Percentiles rank a stretch among this genome's conserved stretches.
Conservation (phyloP, 2,888 invertebrate species). For the Drosophila niveifrons region DNA sequence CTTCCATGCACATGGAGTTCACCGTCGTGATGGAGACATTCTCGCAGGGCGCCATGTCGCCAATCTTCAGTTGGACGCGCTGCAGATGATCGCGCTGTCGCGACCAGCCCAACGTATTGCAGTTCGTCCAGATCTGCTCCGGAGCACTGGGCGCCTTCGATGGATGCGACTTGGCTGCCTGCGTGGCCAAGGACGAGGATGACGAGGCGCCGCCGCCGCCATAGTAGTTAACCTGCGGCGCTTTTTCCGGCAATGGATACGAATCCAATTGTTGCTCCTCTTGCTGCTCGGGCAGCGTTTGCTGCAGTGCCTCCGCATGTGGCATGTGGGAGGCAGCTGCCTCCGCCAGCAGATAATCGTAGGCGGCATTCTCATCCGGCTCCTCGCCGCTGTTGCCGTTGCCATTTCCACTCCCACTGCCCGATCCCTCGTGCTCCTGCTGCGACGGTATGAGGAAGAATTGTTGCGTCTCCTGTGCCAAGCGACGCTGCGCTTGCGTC, state of each 20-base stretch:
- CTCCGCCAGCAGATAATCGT: constrained; percentile 68
- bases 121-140: constrained; percentile 86
- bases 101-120: constrained; percentile 95
- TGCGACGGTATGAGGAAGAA: constrained; percentile 83
- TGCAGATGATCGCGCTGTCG: constrained; percentile 93
- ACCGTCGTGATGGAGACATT: constrained; percentile 94
- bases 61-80: constrained; percentile 91
- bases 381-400: constrained; percentile 28
- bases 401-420: constrained; percentile 11
- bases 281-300: constrained; percentile 26
- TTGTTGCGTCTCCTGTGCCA: constrained; percentile 83
- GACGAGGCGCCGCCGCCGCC: too few species aligned
- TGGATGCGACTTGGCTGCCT: constrained; percentile 1
- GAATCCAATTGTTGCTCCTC: constrained; percentile 47
- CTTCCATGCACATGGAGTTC: constrained; percentile 93
- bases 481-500: constrained; percentile 49
- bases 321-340: constrained; percentile 80
- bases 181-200: constrained; percentile 7
- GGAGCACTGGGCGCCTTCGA: constrained; percentile 37
- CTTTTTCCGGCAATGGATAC: constrained; percentile 83
- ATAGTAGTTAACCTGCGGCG: constrained; percentile 83
- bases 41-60: constrained; percentile 93
- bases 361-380: constrained; percentile 27
- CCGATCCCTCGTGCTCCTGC: constrained; percentile 54
- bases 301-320: constrained; percentile 81